Base-by-base conservation (phyloP, 2,888 invertebrate species). In the Anoncus sp. region DNA sequence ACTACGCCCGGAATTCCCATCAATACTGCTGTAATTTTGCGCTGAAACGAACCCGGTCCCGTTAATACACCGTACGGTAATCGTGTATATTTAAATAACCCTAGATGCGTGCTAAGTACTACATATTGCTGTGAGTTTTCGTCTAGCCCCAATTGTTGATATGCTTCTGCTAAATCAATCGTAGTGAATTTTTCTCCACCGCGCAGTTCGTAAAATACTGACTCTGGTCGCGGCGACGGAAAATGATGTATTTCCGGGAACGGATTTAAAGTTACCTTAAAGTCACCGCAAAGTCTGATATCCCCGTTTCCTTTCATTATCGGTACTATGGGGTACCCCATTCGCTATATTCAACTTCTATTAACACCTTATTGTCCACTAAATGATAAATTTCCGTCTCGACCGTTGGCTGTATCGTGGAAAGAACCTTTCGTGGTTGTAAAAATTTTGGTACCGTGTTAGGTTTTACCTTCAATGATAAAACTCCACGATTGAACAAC, bases 251-350 rank as follows among this genome's bases (percentile, higher is more conserved):
- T 40, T 12, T 73, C 67, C 9, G 81, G 53, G 31, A 49, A 49
- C 22, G 62, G 73, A 70, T 84, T 85, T n/a, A 84, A 20, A 0
- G 83, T 84, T 0, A 84, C 59, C 75, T 79, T 53, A 70, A 35
- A 84, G 71, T 89, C 86, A 1, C 85, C 87, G 53, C 86, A 87
- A 9, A 88, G 78, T 12, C 87, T 63, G 1, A 86, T 75, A 18
- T 53, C 43, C 1, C 83, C 85, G 71, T 84, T 77, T 7, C 77
- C 55, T 72, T 86, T 86, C 5, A 83, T 69, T 0, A 87, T 81
- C 1, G 84, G 83, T 12, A 88, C 86, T 16, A 87, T 74, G 87
- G 86, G 18, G 86, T 85, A 14, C 81, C 87, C 85, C 86, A 87
- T 18, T 83, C 81, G 35, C 80, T 75, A 3, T 49, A 38, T 35